Evolutionary conservation across 2,888 invertebrate genomes (phyloP).

Genomic region (Bombylius discolor): DNA sequence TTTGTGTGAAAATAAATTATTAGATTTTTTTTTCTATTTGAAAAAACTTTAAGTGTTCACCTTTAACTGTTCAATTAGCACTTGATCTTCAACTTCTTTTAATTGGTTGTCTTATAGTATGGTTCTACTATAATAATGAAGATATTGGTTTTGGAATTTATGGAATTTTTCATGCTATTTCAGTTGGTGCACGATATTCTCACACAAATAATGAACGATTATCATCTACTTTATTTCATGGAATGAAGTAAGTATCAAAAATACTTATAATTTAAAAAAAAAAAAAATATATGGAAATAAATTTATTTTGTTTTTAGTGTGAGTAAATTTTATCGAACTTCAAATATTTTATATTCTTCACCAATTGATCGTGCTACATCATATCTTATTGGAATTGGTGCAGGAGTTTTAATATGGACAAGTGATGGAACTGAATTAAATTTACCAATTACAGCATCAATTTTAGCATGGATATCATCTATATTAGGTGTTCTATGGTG

Average conservation of each 20-base stretch:
- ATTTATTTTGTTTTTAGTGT: conserved; percentile 36
- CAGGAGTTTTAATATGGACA: conserved; percentile 39
- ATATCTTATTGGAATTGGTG: conserved; percentile 49
- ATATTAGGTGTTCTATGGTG: conserved; percentile 34
- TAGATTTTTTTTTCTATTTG: conserved; percentile 14
- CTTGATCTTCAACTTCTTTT: conserved; percentile 60
- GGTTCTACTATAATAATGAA: conserved; percentile 45
- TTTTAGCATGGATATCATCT: conserved; percentile 25
- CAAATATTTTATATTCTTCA: conserved; percentile 48
- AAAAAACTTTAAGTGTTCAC: conserved; percentile 47
- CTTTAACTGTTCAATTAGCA: conserved; percentile 61
- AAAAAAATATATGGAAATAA: neutral
- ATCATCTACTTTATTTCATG: conserved; percentile 52
- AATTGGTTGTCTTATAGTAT: conserved; percentile 49
- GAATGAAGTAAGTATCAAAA: conserved; percentile 45
- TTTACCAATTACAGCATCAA: conserved; percentile 5
- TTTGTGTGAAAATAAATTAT: neutral
- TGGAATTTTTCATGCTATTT: conserved; percentile 42
- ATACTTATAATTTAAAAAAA: neutral
- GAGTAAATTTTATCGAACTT: conserved; percentile 55
- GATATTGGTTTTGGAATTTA: conserved; percentile 43
- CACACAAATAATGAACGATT: conserved; percentile 47
- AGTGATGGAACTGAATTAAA: neutral
- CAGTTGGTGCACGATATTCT: conserved; percentile 50
- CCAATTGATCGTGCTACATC: conserved; percentile 51